phyloP scores from a whole-genome alignment of 2,797 vertebrate genomes.

The Buphagus erythrorhynchus region DNA sequence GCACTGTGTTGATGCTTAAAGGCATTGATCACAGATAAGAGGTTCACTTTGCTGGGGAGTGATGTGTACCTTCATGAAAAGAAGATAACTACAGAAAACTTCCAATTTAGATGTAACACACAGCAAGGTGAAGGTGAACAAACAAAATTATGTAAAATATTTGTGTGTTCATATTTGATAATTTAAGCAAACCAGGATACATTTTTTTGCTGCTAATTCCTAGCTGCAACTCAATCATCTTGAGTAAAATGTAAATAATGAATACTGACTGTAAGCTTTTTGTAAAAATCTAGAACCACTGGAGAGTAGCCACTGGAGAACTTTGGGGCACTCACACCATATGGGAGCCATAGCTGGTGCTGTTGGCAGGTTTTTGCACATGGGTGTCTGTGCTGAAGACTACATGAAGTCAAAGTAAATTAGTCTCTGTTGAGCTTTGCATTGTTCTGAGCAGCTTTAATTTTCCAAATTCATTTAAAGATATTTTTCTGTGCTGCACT shows the following conservation, averaged over 20 bases:
- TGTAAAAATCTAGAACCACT: background rate
- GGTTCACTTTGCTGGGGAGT: background rate
- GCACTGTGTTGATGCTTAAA: background rate
- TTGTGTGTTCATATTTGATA: background rate
- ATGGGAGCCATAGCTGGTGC: background rate
- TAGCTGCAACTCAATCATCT: background rate
- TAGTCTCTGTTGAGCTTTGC: background rate
- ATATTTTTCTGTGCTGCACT: background rate
- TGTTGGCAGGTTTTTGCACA: background rate
- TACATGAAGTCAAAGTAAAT: background rate
- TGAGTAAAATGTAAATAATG: background rate
- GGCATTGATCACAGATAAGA: background rate
- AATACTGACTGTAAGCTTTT: background rate
- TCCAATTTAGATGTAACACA: background rate
- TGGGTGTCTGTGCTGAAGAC: background rate
- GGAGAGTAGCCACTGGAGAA: background rate
- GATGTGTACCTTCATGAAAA: background rate
- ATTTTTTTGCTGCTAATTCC: background rate
- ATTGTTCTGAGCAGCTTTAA: constrained; percentile 3
- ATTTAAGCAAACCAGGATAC: background rate
- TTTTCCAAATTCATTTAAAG: background rate
- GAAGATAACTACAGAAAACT: background rate
- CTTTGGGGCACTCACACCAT: background rate
- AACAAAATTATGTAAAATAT: background rate
- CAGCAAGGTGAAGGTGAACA: background rate